Evolutionary conservation across 30 jellyfish, hydroid and myxozoan species (phyloP), one percentile per base, ranked within the genome.

Genomic region (Aurelia sp.): DNA sequence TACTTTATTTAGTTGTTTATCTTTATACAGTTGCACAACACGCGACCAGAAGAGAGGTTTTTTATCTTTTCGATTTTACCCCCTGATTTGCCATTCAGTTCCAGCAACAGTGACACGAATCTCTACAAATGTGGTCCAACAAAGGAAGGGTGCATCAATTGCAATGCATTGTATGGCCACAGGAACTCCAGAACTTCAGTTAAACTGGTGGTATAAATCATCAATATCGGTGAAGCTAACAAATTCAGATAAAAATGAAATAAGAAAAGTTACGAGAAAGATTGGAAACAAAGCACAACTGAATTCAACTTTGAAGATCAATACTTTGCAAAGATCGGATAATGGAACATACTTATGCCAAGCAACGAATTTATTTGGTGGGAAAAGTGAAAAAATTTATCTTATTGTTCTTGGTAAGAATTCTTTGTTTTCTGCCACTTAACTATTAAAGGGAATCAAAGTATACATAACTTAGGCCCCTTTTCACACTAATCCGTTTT

Each of bases 121-220:
- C 4, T 72, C 91, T 8, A 35, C 66, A 27, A 58, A 57, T 33
- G 69, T 67, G 16, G 87, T 85, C 22, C 63, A 80, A 13, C 90
- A 72, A 38, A 59, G 86, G 44, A 94, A 82, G 80, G 90, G 86
- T 20, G 73, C 76, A 2, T 74, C 91, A 11, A 89, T 87, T 27
- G 44, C 63, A 21, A 44, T 94, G 62, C 33, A 58, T 72, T 94
- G 98, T 80, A 75, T 90, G 48, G 88, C 96, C 5, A 53, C 91
- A 10, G 98, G 98, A 7, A 88, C 97, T 11, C 93, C 97, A 13
- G 68, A 48, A 19, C 67, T 94, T 57, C 58, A 62, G 33, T 38
- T 89, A 33, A 35, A 76, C 16, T 94, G 98, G 98, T 94, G 98
- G 98, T 79, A 89, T 65, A 91, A 88, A 67, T 61, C 79, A 24